These are phyloP conservation scores for Dermochelys coriacea DNA, from an alignment of 2,797 vertebrate genomes.

Conservation along the genomic window DNA sequence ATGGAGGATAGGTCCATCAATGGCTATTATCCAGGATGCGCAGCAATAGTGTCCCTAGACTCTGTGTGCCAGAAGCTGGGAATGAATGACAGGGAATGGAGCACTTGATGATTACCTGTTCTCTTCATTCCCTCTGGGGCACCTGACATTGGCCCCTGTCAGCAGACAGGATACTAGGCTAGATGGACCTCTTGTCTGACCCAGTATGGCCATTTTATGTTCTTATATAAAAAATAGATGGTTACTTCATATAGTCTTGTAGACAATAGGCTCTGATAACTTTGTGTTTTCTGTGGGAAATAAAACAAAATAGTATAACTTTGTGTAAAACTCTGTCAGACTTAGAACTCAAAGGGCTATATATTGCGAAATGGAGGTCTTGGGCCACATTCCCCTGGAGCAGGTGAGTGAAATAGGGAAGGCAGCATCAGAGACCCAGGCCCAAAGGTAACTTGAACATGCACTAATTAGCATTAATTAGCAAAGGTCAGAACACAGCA, in stretches of 20 bases:
- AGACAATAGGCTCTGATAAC: rapidly evolving
- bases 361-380: background rate
- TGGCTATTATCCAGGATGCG: too few species aligned
- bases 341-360: background rate
- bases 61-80: too few species aligned
- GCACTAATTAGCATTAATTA: background rate
- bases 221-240: background rate
- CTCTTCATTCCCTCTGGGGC: too few species aligned
- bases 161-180: too few species aligned
- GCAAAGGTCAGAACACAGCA: background rate
- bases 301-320: background rate
- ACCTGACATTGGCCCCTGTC: too few species aligned
- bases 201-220: too few species aligned
- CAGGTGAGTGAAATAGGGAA: background rate
- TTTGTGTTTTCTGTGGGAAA: background rate
- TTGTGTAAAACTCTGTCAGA: background rate
- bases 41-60: too few species aligned
- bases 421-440: background rate
- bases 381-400: background rate
- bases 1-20: too few species aligned
- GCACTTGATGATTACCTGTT: too few species aligned
- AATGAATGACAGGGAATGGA: too few species aligned
- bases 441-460: background rate
- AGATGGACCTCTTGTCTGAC: too few species aligned
- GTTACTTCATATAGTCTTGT: background rate